phyloP scores from a whole-genome alignment of 2,888 invertebrate genomes.

The Tillus elongatus region DNA sequence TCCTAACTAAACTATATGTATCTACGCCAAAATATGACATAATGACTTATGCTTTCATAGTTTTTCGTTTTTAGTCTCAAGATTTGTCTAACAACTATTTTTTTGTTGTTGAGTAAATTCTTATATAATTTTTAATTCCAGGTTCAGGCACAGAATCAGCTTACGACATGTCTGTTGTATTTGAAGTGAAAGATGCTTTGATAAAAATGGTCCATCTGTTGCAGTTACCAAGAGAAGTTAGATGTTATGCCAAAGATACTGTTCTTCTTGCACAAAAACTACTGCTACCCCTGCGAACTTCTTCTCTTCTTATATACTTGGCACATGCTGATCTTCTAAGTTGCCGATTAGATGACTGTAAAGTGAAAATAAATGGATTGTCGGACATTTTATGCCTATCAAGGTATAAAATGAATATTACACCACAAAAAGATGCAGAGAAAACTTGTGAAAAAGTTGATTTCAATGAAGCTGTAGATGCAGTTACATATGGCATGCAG shows the following conservation, averaged over 20 bases:
- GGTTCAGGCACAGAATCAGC: background rate
- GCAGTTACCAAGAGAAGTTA: constrained; percentile 14
- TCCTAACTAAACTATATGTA: too few species aligned
- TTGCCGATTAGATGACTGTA: constrained; percentile 9
- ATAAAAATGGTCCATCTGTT: constrained; percentile 8
- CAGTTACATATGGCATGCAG: constrained; percentile 9
- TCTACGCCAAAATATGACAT: too few species aligned
- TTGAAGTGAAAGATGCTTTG: constrained; percentile 10
- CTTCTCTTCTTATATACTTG: constrained; percentile 8
- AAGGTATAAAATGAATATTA: background rate
- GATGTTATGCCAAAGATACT: constrained; percentile 10
- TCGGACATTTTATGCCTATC: constrained; percentile 9
- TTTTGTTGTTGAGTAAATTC: too few species aligned
- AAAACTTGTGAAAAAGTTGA: background rate
- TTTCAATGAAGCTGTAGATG: constrained; percentile 5
- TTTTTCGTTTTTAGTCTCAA: too few species aligned
- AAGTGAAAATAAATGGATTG: constrained; percentile 14
- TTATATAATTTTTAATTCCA: background rate
- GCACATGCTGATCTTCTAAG: constrained; percentile 12
- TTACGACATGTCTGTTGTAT: constrained; percentile 4
- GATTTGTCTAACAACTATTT: too few species aligned
- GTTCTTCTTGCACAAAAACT: constrained; percentile 10
- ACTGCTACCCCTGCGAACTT: constrained; percentile 7
- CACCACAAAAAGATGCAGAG: background rate
- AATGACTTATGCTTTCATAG: too few species aligned